phyloP scores from a whole-genome alignment of 2,113 vertebrate species.

The Cyphomyrus plagiostoma region DNA sequence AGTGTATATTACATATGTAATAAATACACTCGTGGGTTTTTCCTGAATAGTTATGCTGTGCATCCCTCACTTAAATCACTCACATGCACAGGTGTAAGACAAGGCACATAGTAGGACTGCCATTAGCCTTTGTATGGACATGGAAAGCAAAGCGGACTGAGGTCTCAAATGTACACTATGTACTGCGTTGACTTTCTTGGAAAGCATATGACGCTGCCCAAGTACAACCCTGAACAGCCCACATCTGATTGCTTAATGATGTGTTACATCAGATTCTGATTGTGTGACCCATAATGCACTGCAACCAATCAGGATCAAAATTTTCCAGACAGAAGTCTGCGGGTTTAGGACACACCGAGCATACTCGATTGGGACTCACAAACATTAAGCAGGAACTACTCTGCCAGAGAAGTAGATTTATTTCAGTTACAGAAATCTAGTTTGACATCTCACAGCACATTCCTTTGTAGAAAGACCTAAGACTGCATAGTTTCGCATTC shows the following conservation, averaged over 20 bases:
- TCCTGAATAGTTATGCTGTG: not conserved
- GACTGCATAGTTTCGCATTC: not conserved
- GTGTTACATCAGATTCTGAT: not conserved
- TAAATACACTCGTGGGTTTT: not conserved
- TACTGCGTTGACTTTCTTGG: not conserved
- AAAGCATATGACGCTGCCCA: not conserved
- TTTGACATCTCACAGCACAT: not conserved
- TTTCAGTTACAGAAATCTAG: not conserved
- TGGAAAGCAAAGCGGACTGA: not conserved
- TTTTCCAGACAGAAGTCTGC: not conserved
- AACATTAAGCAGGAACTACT: not conserved
- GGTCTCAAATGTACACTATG: not conserved
- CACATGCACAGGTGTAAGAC: too few species aligned
- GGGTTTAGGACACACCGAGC: not conserved
- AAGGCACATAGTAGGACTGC: not conserved
- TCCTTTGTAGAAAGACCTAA: not conserved
- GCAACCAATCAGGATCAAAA: not conserved
- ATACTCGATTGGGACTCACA: not conserved
- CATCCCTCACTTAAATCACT: not conserved
- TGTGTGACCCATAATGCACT: not conserved
- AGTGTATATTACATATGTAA: not conserved
- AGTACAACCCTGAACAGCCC: not conserved
- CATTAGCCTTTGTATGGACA: not conserved
- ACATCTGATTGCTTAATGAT: not conserved
- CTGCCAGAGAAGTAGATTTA: not conserved